Base-by-base conservation (phyloP, 2,113 vertebrate genomes). In the Tringa solitaria region DNA sequence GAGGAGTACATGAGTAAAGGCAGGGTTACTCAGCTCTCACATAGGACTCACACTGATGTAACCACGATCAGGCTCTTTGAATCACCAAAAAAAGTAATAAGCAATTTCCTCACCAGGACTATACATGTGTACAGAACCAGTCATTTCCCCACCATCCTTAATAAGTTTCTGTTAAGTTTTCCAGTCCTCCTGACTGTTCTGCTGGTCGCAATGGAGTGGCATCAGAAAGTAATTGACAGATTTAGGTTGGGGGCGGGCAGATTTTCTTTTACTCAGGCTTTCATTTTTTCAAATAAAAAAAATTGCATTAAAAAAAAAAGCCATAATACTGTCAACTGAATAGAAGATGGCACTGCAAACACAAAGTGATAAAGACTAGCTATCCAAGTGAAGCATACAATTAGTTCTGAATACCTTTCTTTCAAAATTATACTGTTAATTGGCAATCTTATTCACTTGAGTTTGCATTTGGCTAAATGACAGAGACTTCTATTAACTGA, bases 401-500 rank as follows among this genome's bases (percentile, higher is more conserved):
- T 96, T 96, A 95, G 27, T 75, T 94, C 81, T 85, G 84, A 89
- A 94, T 83, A 95, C 74, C 33, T 95, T 85, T 74, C 95, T 94
- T 94, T 95, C 81, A 95, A 94, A 96, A 94, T 82, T 76, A 41
- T 84, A 83, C 94, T 57, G 75, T 76, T 95, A 95, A 95, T 82
- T 97, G 96, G 92, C 92, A 94, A 46, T 75, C 91, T 96, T 94
- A 90, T 89, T 94, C 97, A 89, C 94, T 94, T 97, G 96, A 97
- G 70, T 91, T 91, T 96, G 95, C 97, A 96, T 95, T 82, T 73
- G 96, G 95, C 96, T 92, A 90, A 90, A 92, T 95, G 90, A 84
- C 86, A 97, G 61, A 92, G 77, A 94, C 81, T 96, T 97, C 89
- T 84, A 95, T 85, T 96, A 90, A 97, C 89, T 74, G 84, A 95